These are phyloP conservation scores for Microcebus lehilahytsara DNA, from an alignment of 2,113 vertebrate genomes.

Conservation along the genomic window DNA sequence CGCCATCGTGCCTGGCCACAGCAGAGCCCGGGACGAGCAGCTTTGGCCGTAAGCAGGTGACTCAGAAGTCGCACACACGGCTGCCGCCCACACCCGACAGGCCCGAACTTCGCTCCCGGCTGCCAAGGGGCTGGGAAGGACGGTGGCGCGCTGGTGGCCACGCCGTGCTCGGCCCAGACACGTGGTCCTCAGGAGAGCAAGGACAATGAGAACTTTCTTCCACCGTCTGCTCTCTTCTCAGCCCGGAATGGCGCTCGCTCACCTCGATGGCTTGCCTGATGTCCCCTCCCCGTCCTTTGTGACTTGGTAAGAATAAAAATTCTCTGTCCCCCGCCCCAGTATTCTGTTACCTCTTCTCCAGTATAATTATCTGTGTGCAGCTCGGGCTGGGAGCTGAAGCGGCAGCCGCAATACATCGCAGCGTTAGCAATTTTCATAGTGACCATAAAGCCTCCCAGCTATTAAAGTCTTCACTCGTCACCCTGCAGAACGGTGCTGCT, in stretches of 20 bases:
- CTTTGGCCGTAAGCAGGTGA: neutral
- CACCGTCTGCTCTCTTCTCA: neutral
- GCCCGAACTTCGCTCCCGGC: neutral
- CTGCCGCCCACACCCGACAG: neutral
- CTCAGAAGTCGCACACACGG: neutral
- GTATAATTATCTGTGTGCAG: conserved; percentile 6
- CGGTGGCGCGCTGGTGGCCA: neutral
- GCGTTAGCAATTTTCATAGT: conserved; percentile 9
- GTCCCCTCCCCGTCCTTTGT: neutral
- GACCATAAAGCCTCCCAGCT: neutral
- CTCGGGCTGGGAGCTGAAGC: conserved; percentile 24
- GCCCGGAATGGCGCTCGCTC: neutral
- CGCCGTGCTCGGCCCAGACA: neutral
- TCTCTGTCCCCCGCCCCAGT: neutral
- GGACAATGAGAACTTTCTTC: neutral
- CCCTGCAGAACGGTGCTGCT: neutral
- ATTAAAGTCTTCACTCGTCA: neutral
- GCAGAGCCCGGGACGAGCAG: neutral
- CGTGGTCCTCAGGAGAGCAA: neutral
- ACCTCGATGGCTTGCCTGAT: neutral
- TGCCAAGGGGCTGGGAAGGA: neutral
- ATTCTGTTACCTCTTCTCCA: neutral
- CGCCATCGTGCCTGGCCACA: neutral
- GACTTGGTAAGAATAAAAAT: neutral
- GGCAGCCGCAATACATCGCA: conserved; percentile 7